Evolutionary conservation across 2,888 invertebrate genomes (phyloP).

Genomic region (Eugnorisma glareosa): DNA sequence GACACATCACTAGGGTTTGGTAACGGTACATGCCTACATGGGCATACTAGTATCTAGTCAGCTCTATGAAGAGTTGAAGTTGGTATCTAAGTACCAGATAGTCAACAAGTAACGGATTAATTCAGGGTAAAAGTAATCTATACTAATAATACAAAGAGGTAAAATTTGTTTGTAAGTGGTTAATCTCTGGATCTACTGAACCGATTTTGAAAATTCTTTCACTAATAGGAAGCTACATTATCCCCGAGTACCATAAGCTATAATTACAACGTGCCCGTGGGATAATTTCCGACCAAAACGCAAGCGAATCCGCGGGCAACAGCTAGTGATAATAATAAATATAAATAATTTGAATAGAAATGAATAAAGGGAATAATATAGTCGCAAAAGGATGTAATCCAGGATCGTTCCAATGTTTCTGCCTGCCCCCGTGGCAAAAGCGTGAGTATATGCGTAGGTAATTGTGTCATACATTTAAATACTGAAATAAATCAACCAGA

Average conservation of each 20-base stretch:
- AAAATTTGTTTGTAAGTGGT: too few species aligned
- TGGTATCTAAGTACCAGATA: background rate
- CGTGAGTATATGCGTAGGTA: background rate
- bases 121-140: background rate
- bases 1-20: background rate
- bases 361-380: too few species aligned
- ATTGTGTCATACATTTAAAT: background rate
- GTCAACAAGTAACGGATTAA: background rate
- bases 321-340: background rate
- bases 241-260: too few species aligned
- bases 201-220: too few species aligned
- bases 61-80: background rate
- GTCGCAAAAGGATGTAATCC: background rate
- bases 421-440: background rate
- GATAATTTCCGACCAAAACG: too few species aligned
- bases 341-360: too few species aligned
- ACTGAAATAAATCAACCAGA: background rate
- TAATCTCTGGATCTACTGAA: too few species aligned
- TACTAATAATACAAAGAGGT: too few species aligned
- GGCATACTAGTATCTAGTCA: background rate
- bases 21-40: background rate
- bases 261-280: too few species aligned
- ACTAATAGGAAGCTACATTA: too few species aligned
- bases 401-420: background rate
- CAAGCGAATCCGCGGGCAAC: too few species aligned